Conservation (phyloP, 2,113 vertebrate genomes). For the Notiomystis cincta region DNA sequence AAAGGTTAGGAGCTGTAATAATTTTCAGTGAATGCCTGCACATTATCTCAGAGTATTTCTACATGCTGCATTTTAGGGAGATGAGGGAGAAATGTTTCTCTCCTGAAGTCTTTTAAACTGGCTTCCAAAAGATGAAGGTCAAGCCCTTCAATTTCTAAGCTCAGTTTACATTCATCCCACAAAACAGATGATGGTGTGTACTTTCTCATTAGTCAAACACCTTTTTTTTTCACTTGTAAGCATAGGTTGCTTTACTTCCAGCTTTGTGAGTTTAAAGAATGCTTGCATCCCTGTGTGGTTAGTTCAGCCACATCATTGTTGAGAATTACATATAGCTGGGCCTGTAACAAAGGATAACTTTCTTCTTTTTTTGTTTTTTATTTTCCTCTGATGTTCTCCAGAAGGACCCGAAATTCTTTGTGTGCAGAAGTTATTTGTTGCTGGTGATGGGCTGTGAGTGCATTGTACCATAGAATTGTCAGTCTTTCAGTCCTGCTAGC, state of each 20-base stretch:
- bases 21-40: not conserved
- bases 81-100: not conserved
- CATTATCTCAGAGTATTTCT: not conserved
- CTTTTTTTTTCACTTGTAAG: not conserved
- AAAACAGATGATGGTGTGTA: not conserved
- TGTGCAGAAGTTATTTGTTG: not conserved
- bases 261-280: not conserved
- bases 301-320: not conserved
- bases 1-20: slow-evolving; percentile 20
- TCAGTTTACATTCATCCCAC: not conserved
- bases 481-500: not conserved
- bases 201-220: not conserved
- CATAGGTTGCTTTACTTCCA: not conserved
- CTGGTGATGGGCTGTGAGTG: not conserved
- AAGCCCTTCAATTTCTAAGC: not conserved
- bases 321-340: not conserved
- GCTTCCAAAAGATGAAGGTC: not conserved
- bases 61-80: not conserved
- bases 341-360: not conserved
- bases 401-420: not conserved
- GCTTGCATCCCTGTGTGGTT: accelerated
- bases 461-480: not conserved
- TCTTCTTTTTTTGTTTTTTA: accelerated
- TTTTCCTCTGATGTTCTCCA: not conserved
- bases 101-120: not conserved